phyloP scores from a whole-genome alignment of 2,797 vertebrate species.

The Danio aesculapii region DNA sequence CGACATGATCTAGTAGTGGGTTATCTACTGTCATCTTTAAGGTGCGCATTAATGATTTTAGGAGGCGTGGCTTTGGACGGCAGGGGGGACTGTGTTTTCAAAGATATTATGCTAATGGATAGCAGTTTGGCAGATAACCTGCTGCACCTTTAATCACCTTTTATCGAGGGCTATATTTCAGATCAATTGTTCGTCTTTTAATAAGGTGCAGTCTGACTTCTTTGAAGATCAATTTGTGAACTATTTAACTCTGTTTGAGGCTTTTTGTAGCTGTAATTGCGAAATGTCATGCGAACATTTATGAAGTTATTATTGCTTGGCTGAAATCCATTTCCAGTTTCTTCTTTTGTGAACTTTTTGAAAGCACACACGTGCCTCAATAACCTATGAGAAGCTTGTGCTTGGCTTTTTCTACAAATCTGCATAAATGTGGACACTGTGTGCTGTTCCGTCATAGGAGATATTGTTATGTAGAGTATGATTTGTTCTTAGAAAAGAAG shows the following conservation, averaged over 20 bases:
- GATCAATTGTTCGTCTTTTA: not conserved
- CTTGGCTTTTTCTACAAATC: constrained; percentile 11
- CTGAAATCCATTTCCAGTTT: not conserved
- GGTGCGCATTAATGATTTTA: too few species aligned
- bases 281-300: not conserved
- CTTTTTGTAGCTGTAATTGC: constrained; percentile 10
- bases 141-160: not conserved
- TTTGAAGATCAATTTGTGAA: constrained; percentile 25
- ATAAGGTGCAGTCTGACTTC: constrained; percentile 17
- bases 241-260: constrained; percentile 1
- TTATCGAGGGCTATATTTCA: not conserved
- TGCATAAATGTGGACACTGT: constrained; percentile 13
- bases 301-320: constrained; percentile 6
- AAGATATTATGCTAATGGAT: too few species aligned
- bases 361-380: not conserved
- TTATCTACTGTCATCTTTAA: too few species aligned
- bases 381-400: not conserved
- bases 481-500: constrained; percentile 48
- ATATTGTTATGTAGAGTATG: constrained; percentile 9
- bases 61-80: too few species aligned
- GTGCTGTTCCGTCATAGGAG: not conserved
- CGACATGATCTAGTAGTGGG: too few species aligned
- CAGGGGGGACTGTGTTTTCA: too few species aligned
- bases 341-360: constrained; percentile 2
- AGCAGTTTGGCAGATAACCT: too few species aligned